phyloP scores from a whole-genome alignment of 2,888 invertebrate genomes.

The Chirona hameri region DNA sequence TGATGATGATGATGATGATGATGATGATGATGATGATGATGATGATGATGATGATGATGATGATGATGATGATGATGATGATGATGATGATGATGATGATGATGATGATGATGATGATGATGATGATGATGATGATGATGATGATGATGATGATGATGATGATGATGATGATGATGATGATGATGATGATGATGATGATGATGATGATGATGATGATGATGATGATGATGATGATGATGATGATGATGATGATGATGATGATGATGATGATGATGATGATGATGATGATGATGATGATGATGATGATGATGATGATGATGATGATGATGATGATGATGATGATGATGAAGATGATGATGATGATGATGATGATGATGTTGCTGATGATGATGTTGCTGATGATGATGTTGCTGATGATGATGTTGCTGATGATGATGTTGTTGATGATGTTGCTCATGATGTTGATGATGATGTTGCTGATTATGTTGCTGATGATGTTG shows the following conservation, averaged over 20 bases:
- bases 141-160: conserved; percentile 22
- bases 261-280: conserved; percentile 22
- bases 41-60: conserved; percentile 22
- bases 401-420: too few relatives aligned
- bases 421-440: too few relatives aligned
- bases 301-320: conserved; percentile 22
- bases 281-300: conserved; percentile 22
- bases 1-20: conserved; percentile 22
- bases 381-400: too few relatives aligned
- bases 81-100: conserved; percentile 22
- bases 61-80: conserved; percentile 22
- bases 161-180: conserved; percentile 22
- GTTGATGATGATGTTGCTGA: too few relatives aligned
- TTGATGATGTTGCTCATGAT: too few relatives aligned
- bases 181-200: conserved; percentile 22
- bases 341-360: conserved; percentile 22
- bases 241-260: conserved; percentile 22
- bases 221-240: conserved; percentile 22
- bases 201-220: conserved; percentile 22
- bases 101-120: conserved; percentile 22
- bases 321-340: conserved; percentile 22
- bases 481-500: too few relatives aligned
- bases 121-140: conserved; percentile 22
- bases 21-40: conserved; percentile 22
- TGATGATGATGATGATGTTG: too few relatives aligned